Evolutionary conservation across 2,888 invertebrate genomes (phyloP).

Genomic region (Linnaemya tessellans): DNA sequence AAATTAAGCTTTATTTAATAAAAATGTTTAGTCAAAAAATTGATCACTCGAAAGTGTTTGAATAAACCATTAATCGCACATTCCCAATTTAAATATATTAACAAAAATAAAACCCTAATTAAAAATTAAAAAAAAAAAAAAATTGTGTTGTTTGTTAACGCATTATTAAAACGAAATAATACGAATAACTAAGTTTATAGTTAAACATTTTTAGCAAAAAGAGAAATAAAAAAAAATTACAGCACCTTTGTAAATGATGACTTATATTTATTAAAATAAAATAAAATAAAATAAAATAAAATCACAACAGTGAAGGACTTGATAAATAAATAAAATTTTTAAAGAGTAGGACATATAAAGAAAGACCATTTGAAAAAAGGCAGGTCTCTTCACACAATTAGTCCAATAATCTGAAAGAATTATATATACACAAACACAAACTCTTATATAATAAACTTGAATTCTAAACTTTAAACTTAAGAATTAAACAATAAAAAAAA

Average conservation of each 20-base stretch:
- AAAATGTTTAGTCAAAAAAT: neutral
- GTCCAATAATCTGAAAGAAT: slow-evolving; percentile 58
- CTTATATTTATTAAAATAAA: slow-evolving; percentile 54
- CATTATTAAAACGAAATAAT: slow-evolving; percentile 44
- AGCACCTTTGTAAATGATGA: slow-evolving; percentile 69
- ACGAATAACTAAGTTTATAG: slow-evolving; percentile 52
- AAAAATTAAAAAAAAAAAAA: slow-evolving; percentile 30
- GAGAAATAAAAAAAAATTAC: slow-evolving; percentile 13
- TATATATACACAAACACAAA: slow-evolving; percentile 50
- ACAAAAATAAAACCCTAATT: neutral
- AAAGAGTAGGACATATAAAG: slow-evolving; percentile 39
- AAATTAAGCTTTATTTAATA: neutral
- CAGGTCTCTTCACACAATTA: slow-evolving; percentile 50
- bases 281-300: slow-evolving; percentile 27
- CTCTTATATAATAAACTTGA: slow-evolving; percentile 37
- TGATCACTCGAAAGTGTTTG: neutral
- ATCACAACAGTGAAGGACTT: slow-evolving; percentile 42
- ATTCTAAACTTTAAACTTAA: slow-evolving; percentile 58
- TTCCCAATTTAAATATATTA: neutral
- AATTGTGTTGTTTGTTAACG: slow-evolving; percentile 72
- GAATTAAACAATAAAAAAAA: slow-evolving; percentile 48
- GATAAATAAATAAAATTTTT: slow-evolving; percentile 26
- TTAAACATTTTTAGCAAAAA: slow-evolving; percentile 67
- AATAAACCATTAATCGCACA: neutral
- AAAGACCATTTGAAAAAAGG: slow-evolving; percentile 52